A percentile compares a stretch with the other conserved stretches of the same genome.
phyloP scores from a whole-genome alignment of 1,140 invertebrate species.

The Zaprionus gabonicus region DNA sequence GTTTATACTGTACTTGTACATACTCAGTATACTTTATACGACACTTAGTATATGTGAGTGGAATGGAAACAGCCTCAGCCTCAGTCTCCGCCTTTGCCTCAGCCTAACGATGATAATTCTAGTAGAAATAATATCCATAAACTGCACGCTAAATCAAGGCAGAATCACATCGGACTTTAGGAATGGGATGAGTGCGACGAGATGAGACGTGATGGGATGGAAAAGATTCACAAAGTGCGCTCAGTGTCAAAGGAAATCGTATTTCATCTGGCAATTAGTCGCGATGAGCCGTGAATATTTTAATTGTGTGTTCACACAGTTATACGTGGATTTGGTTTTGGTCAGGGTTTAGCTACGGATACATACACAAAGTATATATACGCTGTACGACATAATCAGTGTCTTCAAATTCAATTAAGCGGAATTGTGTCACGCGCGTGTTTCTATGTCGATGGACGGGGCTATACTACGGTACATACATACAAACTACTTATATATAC shows the following conservation, averaged over 20 bases:
- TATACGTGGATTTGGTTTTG: background rate
- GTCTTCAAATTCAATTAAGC: constrained; percentile 72
- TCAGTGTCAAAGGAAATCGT: constrained; percentile 81
- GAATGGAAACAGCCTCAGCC: constrained; percentile 16
- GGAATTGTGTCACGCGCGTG: constrained; percentile 72
- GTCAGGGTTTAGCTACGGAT: background rate
- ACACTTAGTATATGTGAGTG: background rate
- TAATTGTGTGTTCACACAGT: constrained; percentile 41
- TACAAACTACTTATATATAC: background rate
- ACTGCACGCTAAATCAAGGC: constrained; percentile 33
- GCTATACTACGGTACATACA: background rate
- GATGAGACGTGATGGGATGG: background rate
- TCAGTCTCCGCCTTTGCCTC: background rate
- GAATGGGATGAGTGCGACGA: background rate
- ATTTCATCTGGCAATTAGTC: constrained; percentile 75
- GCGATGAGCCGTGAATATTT: constrained; percentile 49
- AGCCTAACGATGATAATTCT: constrained; percentile 18
- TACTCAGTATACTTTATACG: background rate
- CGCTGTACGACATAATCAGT: constrained; percentile 20
- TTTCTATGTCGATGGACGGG: constrained; percentile 13
- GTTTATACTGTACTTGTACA: constrained; percentile 1
- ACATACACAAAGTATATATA: background rate
- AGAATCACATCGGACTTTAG: constrained; percentile 15
- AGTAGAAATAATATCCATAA: constrained; percentile 33
- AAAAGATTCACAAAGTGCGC: constrained; percentile 36